Conservation (phyloP, 2,888 invertebrate species). For the Lepidochitona cinerea region DNA sequence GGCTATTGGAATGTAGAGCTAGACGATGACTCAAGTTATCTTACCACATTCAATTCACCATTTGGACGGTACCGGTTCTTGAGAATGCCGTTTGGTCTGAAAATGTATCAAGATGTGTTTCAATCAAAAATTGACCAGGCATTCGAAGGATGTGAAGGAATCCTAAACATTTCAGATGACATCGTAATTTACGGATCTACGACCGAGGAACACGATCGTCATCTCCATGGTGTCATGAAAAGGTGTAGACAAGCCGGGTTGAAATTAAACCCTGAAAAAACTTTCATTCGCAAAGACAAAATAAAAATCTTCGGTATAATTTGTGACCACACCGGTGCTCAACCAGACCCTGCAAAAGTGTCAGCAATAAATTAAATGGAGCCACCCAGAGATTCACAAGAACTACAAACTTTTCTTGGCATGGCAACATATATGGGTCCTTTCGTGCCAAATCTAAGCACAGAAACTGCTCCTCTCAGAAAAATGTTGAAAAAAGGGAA, state of each 20-base stretch:
- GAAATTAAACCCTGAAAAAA: slow-evolving; percentile 12
- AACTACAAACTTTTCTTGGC: too few relatives aligned
- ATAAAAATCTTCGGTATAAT: slow-evolving; percentile 26
- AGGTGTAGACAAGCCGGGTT: background rate
- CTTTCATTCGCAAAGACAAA: background rate
- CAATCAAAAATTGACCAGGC: slow-evolving; percentile 13
- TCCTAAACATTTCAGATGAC: slow-evolving; percentile 7
- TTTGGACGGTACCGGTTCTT: background rate
- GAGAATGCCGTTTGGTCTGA: background rate
- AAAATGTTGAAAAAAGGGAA: slow-evolving; percentile 17
- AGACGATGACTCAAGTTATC: background rate
- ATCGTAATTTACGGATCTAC: slow-evolving; percentile 6
- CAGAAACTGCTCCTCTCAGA: slow-evolving; percentile 18
- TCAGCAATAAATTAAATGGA: slow-evolving; percentile 16
- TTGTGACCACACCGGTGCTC: slow-evolving; percentile 19
- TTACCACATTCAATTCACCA: slow-evolving; percentile 20
- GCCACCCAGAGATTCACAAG: too few relatives aligned
- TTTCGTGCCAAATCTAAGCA: too few relatives aligned
- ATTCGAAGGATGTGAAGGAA: slow-evolving; percentile 12
- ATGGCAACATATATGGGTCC: too few relatives aligned
- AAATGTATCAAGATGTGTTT: slow-evolving; percentile 10
- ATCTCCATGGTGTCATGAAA: slow-evolving; percentile 11
- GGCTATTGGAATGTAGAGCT: slow-evolving; percentile 28
- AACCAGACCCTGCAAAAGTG: slow-evolving; percentile 27
- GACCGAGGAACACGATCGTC: background rate